These are phyloP conservation scores for Leptinotarsa peninsularis DNA, from an alignment of 2,888 invertebrate genomes.

Conservation along the genomic window DNA sequence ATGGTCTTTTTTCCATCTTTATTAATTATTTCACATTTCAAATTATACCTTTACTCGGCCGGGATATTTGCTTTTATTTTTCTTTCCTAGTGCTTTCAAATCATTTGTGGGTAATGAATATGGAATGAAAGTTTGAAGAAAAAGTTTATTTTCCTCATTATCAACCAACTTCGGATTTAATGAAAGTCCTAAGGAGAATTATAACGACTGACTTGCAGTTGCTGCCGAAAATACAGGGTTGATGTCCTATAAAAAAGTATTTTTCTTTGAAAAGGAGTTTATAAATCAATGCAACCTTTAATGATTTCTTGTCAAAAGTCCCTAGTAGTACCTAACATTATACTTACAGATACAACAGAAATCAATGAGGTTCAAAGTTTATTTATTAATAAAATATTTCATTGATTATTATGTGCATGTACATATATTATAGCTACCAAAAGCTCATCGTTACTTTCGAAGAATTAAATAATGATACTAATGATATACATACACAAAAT, in stretches of 20 bases:
- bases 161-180: slow-evolving; percentile 8
- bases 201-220: slow-evolving; percentile 14
- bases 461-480: too few species aligned
- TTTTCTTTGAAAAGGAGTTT: background rate
- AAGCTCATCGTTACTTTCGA: too few species aligned
- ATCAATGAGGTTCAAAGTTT: too few species aligned
- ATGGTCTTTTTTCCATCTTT: background rate
- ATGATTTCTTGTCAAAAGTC: too few species aligned
- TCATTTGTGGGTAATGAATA: slow-evolving; percentile 25
- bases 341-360: too few species aligned
- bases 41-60: slow-evolving; percentile 12
- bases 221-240: background rate
- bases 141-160: slow-evolving; percentile 23
- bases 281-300: too few species aligned
- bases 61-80: slow-evolving; percentile 2
- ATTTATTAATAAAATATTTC: too few species aligned
- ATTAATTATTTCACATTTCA: slow-evolving; percentile 16
- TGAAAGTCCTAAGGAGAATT: background rate
- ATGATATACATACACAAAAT: too few species aligned
- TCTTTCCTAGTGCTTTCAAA: slow-evolving; percentile 12
- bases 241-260: background rate
- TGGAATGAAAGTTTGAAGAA: slow-evolving; percentile 22
- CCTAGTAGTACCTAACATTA: too few species aligned
- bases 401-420: too few species aligned
- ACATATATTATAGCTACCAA: too few species aligned